Conservation (phyloP, 2,888 invertebrate species). For the Hoplodrina ambigua region DNA sequence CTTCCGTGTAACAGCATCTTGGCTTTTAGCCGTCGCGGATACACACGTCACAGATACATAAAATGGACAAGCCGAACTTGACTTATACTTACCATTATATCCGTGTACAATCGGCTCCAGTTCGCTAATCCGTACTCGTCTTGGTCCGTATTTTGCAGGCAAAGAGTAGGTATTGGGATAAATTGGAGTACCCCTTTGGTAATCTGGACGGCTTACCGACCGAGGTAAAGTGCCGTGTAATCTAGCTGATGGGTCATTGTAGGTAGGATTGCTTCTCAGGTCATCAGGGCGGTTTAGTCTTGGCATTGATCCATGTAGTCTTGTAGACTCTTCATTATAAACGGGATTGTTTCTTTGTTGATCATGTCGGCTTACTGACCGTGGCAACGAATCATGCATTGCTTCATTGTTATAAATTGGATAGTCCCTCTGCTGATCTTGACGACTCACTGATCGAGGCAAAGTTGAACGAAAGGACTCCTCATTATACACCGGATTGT, state of each 20-base stretch:
- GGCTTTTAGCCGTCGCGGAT: slow-evolving; percentile 4
- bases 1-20: slow-evolving; percentile 3
- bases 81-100: slow-evolving; percentile 81
- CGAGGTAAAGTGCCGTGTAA: slow-evolving; percentile 81
- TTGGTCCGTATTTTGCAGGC: slow-evolving; percentile 77
- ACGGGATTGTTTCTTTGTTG: slow-evolving; percentile 65
- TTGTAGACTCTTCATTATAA: slow-evolving; percentile 63
- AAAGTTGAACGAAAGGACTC: slow-evolving; percentile 76
- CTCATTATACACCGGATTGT: slow-evolving; percentile 43
- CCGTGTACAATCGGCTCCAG: slow-evolving; percentile 82
- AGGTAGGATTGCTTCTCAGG: slow-evolving; percentile 64
- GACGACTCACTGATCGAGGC: slow-evolving; percentile 72
- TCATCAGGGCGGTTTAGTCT: slow-evolving; percentile 70
- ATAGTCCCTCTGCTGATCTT: slow-evolving; percentile 54
- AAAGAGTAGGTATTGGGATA: slow-evolving; percentile 77
- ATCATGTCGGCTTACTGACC: slow-evolving; percentile 69
- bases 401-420: slow-evolving; percentile 61
- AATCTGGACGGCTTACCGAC: slow-evolving; percentile 67
- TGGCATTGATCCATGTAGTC: slow-evolving; percentile 44
- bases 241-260: slow-evolving; percentile 72
- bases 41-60: not conserved
- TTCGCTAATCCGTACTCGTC: slow-evolving; percentile 87
- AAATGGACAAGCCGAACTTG: slow-evolving; percentile 11
- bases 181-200: slow-evolving; percentile 66
- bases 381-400: slow-evolving; percentile 50